Conservation (phyloP, 2,888 invertebrate species). For the Hartigia nigra region DNA sequence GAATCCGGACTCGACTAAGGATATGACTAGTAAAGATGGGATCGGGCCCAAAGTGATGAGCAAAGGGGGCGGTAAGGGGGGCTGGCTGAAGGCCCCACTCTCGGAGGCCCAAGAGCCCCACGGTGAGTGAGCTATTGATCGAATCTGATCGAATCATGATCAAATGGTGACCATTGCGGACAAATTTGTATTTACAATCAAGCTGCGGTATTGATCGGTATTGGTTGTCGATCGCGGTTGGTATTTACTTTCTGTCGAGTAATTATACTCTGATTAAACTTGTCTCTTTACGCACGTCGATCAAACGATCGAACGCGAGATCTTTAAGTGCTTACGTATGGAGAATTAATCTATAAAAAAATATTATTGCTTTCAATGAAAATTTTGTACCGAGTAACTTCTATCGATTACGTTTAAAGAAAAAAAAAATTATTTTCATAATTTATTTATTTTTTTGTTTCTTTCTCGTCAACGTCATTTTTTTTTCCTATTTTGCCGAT, state of each 20-base stretch:
- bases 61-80: conserved; percentile 64
- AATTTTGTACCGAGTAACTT: background rate
- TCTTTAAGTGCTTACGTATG: background rate
- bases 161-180: conserved; percentile 30
- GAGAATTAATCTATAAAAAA: background rate
- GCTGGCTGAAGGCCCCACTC: conserved; percentile 64
- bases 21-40: conserved; percentile 65
- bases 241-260: background rate
- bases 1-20: conserved; percentile 63
- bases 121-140: conserved; percentile 60
- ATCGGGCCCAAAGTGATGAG: conserved; percentile 62
- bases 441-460: background rate
- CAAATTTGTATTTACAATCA: conserved; percentile 22
- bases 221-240: background rate
- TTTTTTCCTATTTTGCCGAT: background rate
- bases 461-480: background rate
- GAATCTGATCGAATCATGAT: conserved; percentile 34
- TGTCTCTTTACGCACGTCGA: background rate
- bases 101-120: conserved; percentile 64
- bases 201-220: background rate
- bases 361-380: background rate
- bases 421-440: background rate
- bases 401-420: background rate
- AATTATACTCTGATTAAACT: background rate
- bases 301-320: background rate